Conservation (phyloP, 2,797 vertebrate species). For the Rhinichthys osculus region DNA sequence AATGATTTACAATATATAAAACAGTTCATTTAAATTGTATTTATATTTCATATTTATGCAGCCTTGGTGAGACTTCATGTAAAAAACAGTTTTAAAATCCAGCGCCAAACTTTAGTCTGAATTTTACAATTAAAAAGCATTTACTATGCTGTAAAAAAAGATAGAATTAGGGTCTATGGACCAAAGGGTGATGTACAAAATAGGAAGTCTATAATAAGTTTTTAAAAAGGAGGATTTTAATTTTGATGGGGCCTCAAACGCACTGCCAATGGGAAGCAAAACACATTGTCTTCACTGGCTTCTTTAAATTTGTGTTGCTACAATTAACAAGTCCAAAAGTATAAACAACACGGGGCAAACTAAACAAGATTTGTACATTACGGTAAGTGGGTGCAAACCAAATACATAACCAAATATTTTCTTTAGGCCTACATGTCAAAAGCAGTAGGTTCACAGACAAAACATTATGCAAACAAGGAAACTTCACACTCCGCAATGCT, state of each 20-base stretch:
- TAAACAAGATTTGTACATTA: conserved; percentile 17
- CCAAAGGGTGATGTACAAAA: background rate
- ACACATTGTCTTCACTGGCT: background rate
- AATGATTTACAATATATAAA: background rate
- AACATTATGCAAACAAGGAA: conserved; percentile 24
- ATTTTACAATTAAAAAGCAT: background rate
- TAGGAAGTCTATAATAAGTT: background rate
- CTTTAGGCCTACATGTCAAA: conserved; percentile 13
- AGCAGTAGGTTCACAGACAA: conserved; percentile 17
- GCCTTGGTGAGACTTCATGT: background rate
- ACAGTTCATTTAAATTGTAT: background rate
- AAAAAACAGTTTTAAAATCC: too few relatives aligned
- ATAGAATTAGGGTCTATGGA: background rate
- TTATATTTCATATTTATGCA: background rate
- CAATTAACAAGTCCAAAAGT: background rate
- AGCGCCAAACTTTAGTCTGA: background rate
- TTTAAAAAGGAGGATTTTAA: background rate
- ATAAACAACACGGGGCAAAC: background rate
- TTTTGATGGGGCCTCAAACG: background rate
- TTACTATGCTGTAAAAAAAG: background rate
- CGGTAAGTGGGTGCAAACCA: background rate
- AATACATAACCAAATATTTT: conserved; percentile 36
- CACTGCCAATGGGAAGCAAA: background rate
- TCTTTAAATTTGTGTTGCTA: background rate
- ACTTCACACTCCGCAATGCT: background rate